Percentiles rank a stretch among this genome's conserved stretches.
Evolutionary conservation across 2,113 vertebrate genomes (phyloP).

Genomic region (Eclectus roratus): DNA sequence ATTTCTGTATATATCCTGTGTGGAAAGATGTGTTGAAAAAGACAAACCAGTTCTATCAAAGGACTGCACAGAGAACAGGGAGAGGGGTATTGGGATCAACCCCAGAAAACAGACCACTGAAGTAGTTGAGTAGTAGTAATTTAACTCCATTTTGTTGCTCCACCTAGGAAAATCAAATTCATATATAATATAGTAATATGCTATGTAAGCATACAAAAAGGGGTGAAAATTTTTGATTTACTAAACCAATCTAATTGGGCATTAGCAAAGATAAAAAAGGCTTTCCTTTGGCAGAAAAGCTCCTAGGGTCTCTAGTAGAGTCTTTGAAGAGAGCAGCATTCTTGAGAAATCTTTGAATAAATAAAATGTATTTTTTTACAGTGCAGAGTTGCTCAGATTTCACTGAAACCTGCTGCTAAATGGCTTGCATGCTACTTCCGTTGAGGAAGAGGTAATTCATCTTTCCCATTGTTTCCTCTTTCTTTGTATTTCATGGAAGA

Average conservation of each 20-base stretch:
- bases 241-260: neutral
- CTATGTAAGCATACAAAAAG: neutral
- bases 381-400: neutral
- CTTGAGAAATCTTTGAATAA: neutral
- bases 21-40: neutral
- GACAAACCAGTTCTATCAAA: neutral
- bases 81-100: neutral
- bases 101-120: neutral
- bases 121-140: neutral
- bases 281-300: neutral
- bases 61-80: neutral
- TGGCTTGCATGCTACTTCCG: neutral
- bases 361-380: neutral
- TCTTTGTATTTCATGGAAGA: neutral
- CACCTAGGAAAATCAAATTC: neutral
- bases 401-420: neutral
- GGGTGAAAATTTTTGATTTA: neutral
- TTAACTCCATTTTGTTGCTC: neutral
- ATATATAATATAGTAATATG: neutral
- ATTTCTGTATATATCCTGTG: neutral
- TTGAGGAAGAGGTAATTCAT: neutral
- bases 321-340: neutral
- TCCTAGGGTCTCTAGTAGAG: neutral
- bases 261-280: neutral
- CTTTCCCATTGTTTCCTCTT: neutral